Percentiles rank a stretch among this genome's conserved stretches.
Conservation (phyloP, 1,140 invertebrate genomes). For the Drosophila orosa region DNA sequence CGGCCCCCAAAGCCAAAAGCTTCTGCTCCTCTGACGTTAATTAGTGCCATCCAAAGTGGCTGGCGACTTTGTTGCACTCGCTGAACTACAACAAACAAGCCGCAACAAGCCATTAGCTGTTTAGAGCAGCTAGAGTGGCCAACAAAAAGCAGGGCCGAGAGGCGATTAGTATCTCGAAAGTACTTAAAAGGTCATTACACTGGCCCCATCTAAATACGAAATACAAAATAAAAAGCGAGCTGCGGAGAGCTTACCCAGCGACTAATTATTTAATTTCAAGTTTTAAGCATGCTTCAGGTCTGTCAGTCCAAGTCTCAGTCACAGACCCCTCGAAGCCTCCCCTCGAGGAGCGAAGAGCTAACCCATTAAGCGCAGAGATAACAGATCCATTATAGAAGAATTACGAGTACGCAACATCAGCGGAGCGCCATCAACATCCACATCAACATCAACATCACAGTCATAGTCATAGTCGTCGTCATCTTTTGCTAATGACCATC, state of each 20-base stretch:
- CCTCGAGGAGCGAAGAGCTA: constrained; percentile 26
- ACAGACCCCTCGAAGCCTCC: constrained; percentile 12
- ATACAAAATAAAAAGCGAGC: constrained; percentile 13
- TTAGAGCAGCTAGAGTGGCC: constrained; percentile 52
- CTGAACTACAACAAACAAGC: constrained; percentile 61
- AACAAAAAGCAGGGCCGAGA: constrained; percentile 49
- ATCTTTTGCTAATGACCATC: constrained; percentile 81
- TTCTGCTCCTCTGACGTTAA: constrained; percentile 61
- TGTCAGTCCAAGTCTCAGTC: constrained; percentile 47
- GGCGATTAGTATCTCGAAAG: constrained; percentile 82
- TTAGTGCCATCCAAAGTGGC: constrained; percentile 74
- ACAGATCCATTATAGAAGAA: constrained; percentile 83
- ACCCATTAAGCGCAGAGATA: constrained; percentile 80
- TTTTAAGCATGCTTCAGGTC: constrained; percentile 72
- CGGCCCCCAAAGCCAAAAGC: constrained; percentile 59
- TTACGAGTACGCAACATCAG: constrained; percentile 78
- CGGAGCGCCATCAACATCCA: constrained; percentile 38
- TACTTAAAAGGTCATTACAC: constrained; percentile 82
- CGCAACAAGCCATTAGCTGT: constrained; percentile 60
- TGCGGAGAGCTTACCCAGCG: constrained; percentile 62
- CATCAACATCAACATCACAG: constrained; percentile 29
- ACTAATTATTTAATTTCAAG: constrained; percentile 83
- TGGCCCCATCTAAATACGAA: constrained; percentile 52
- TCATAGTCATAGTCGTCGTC: constrained; percentile 69
- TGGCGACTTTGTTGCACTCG: constrained; percentile 62